These are phyloP conservation scores for Sphenodon punctatus DNA, from an alignment of 2,797 vertebrate genomes.

Conservation along the genomic window DNA sequence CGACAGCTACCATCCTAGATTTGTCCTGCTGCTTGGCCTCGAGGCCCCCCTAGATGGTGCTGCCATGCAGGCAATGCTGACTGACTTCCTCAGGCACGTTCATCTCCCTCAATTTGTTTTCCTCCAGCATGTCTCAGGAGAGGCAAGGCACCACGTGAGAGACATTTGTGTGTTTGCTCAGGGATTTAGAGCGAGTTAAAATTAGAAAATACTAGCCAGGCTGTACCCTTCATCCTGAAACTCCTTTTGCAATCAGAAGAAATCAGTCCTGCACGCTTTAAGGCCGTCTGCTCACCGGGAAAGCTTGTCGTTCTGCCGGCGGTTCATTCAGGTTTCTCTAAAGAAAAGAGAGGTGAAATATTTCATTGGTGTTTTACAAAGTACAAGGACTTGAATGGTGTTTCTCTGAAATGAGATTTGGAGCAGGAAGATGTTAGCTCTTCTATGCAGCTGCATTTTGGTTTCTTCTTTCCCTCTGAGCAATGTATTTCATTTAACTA, in stretches of 20 bases:
- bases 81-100: fast-evolving
- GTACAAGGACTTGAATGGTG: too few species aligned
- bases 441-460: too few species aligned
- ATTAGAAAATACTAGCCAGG: background rate
- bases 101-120: background rate
- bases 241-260: fast-evolving
- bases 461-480: background rate
- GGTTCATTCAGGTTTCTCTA: background rate
- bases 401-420: too few species aligned
- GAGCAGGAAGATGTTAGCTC: too few species aligned
- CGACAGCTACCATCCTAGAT: background rate
- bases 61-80: constrained; percentile 40
- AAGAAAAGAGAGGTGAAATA: background rate
- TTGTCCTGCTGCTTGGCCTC: background rate
- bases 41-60: constrained; percentile 56
- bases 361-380: too few species aligned
- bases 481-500: background rate
- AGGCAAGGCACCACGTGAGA: background rate
- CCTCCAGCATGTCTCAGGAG: background rate
- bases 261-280: fast-evolving
- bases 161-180: background rate
- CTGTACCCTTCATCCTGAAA: background rate
- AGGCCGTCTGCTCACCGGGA: background rate
- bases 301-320: background rate
- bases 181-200: background rate